A percentile compares a stretch with the other conserved stretches of the same genome.
Conservation (phyloP, 2,888 invertebrate species). For the Emmelina monodactyla region DNA sequence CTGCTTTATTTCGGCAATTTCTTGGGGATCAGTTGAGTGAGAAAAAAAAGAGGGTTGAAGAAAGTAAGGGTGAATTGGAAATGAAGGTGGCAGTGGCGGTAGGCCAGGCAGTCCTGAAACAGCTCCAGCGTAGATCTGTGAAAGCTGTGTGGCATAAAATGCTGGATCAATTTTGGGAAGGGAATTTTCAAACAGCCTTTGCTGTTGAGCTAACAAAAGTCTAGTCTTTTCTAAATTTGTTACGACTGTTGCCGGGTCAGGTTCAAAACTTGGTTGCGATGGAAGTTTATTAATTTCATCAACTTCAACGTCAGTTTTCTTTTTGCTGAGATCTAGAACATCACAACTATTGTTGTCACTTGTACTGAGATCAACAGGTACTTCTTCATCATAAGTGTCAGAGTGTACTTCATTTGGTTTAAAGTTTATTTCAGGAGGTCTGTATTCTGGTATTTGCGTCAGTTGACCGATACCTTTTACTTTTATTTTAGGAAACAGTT, state of each 20-base stretch:
- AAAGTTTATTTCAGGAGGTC: slow-evolving; percentile 38
- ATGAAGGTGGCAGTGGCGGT: slow-evolving; percentile 65
- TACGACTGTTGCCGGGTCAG: slow-evolving; percentile 39
- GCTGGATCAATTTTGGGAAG: slow-evolving; percentile 70
- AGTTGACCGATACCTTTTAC: slow-evolving; percentile 71
- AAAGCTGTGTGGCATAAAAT: slow-evolving; percentile 68
- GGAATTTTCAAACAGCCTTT: slow-evolving; percentile 69
- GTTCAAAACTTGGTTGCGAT: slow-evolving; percentile 55
- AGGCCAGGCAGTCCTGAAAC: slow-evolving; percentile 62
- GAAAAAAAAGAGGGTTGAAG: slow-evolving; percentile 66
- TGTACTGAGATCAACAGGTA: slow-evolving; percentile 77
- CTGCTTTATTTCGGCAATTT: slow-evolving; percentile 73
- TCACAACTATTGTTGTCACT: slow-evolving; percentile 63
- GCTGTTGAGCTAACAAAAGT: slow-evolving; percentile 69
- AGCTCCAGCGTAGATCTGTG: slow-evolving; percentile 67
- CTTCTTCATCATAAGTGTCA: slow-evolving; percentile 53
- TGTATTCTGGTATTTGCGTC: slow-evolving; percentile 62
- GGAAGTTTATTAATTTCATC: slow-evolving; percentile 32
- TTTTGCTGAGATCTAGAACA: slow-evolving; percentile 85
- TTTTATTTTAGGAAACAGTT: slow-evolving; percentile 55
- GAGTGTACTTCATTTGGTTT: slow-evolving; percentile 36
- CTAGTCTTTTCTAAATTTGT: slow-evolving; percentile 63
- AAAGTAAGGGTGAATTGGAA: slow-evolving; percentile 72
- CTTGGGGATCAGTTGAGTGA: slow-evolving; percentile 64
- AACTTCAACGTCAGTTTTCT: slow-evolving; percentile 57